Evolutionary conservation across 1,140 invertebrate species (phyloP), one percentile per base, ranked within the genome.

Genomic region (Fragariocoptes setiger): DNA sequence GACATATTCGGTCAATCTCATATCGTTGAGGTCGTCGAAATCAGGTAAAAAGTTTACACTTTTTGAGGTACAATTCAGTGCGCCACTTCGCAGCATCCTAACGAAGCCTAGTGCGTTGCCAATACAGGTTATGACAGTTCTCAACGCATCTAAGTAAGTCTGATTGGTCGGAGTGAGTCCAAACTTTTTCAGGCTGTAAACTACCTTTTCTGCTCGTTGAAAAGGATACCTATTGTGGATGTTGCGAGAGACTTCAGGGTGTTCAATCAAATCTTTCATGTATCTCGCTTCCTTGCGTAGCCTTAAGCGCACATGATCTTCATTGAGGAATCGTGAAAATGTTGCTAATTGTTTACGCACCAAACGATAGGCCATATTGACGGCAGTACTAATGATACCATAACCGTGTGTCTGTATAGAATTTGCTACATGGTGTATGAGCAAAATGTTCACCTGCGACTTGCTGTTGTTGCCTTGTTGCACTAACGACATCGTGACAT

Each of bases 61-160:
- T 54, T 79, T 76, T 1, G 79, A 76, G 50, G 78, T 78, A 44
- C 77, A 85, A 53, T 90, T 76, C 8, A 88, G 65, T 13, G 80
- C 79, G 3, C 86, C 90, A 3, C 85, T 86, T 44, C 80, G 66
- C 38, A 99, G 75, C 56, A 94, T 70, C 25, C 90, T 64, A 1
- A 97, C 77, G 55, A 90, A 95, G 4, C 86, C 88, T 62, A 97
- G 71, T 1, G 83, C 79, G 62, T 95, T 95, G 13, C 86, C 85
- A 50, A 94, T 86, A 52, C 92, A 78, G 21, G 74, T 82, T 21
- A 97, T 78, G 1, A 92, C 59, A 46, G 74, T 69, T 35, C 88
- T 62, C 58, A 95, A 95, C 46, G 85, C 66, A 59, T 97, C 88
- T 50, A 97, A 65, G 55, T 82, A 90, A 43, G 61, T 63, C 18